Evolutionary conservation across 2,797 vertebrate genomes (phyloP), one percentile per base, ranked within the genome.

Genomic region (Spondyliosoma cantharus): DNA sequence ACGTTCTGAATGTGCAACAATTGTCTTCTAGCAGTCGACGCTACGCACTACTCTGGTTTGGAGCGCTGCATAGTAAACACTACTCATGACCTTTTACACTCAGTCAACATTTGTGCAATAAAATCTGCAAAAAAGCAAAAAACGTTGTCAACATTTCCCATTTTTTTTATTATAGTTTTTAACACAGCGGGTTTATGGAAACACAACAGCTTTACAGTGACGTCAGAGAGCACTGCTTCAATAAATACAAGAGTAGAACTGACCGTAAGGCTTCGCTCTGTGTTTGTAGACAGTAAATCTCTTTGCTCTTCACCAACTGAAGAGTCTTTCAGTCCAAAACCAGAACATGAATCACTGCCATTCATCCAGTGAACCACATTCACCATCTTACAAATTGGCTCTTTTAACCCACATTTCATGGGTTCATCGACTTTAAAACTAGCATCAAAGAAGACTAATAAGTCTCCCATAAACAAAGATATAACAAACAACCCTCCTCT

Each of bases 171-270:
- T 87, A 69, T 7, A 42, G 29, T 79, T 74, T 70, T 83, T 81
- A 22, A 56, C 58, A 79, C 59, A 83, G 54, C 2, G 4, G 58
- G 22, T 76, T 83, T 64, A 76, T 64, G 83, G 73, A 68, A 63
- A 83, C 52, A 79, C 64, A 71, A 76, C 65, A 84, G 71, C 59
- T 86, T 70, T 74, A 84, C 76, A 78, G 73, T 22, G 13, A 79
- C 27, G 71, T 60, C 16, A 65, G 45, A 70, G 66, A 54, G 27
- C 74, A 78, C 73, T 53, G 67, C 53, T 76, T 83, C 19, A 91
- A 90, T 91, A 91, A 92, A 93, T 92, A 92, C 64, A 83, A 70
- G 32, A 81, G 60, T 16, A 79, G 57, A 86, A 80, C 59, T 22
- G 71, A 85, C 56, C 16, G 5, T 68, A 43, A 83, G 83, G 78